These are phyloP conservation scores for Nyctalus aviator DNA, from an alignment of 2,797 vertebrate genomes.

Conservation along the genomic window DNA sequence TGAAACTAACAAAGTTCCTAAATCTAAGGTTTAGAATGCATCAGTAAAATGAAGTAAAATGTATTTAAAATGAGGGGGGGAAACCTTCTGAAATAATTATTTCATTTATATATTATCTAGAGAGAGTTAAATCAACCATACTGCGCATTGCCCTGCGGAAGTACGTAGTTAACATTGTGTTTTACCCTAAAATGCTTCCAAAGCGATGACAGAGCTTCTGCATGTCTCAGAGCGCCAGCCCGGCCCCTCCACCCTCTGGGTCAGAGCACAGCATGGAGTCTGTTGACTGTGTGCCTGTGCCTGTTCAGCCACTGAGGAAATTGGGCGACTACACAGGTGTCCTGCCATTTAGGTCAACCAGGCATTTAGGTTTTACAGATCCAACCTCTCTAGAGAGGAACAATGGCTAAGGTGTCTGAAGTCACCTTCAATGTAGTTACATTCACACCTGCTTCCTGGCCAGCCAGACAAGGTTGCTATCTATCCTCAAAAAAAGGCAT, in stretches of 20 bases:
- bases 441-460: not conserved
- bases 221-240: not conserved
- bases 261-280: not conserved
- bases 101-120: not conserved
- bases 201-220: not conserved
- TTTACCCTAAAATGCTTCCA: conserved; percentile 2
- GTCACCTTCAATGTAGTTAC: not conserved
- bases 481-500: not conserved
- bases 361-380: not conserved
- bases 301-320: not conserved
- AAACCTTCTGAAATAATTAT: not conserved
- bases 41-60: not conserved
- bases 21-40: not conserved
- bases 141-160: not conserved
- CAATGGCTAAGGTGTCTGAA: too few relatives aligned
- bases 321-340: not conserved
- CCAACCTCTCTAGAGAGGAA: not conserved
- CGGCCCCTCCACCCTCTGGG: fast-evolving
- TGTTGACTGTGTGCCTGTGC: not conserved
- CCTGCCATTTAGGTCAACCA: not conserved
- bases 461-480: not conserved
- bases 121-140: not conserved
- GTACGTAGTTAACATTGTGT: not conserved
- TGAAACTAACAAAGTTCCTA: not conserved
- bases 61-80: not conserved